phyloP scores from a whole-genome alignment of 1,140 invertebrate species.

The Ptiloglossa arizonensis region DNA sequence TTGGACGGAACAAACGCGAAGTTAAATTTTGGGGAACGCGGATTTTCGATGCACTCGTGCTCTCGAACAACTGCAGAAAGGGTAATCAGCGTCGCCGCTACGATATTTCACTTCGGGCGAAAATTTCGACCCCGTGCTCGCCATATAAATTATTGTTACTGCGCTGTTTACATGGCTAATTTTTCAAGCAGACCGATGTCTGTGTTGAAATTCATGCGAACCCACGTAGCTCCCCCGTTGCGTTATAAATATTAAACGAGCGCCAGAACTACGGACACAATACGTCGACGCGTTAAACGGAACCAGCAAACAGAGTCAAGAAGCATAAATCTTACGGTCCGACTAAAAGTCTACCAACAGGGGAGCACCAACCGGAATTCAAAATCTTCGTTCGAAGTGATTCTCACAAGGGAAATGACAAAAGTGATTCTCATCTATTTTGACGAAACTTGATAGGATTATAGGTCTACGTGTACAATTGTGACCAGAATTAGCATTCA shows the following conservation, averaged over 20 bases:
- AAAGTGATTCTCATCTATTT: too few relatives aligned
- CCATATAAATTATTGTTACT: not conserved
- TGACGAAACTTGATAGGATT: too few relatives aligned
- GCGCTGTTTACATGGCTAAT: slow-evolving; percentile 1
- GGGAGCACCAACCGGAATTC: too few relatives aligned
- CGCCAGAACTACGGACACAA: not conserved
- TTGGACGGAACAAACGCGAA: not conserved
- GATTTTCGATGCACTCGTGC: not conserved
- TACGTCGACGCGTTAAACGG: not conserved
- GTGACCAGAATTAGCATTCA: too few relatives aligned
- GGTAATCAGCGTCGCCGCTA: not conserved
- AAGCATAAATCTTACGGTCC: too few relatives aligned
- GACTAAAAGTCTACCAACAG: too few relatives aligned
- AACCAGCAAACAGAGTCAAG: too few relatives aligned
- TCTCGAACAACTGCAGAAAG: not conserved
- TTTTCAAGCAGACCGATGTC: not conserved
- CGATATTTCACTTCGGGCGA: slow-evolving; percentile 10
- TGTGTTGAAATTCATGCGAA: not conserved
- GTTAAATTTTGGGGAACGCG: not conserved
- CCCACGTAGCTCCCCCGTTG: too few relatives aligned
- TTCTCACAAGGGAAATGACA: too few relatives aligned
- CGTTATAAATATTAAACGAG: slow-evolving; percentile 2
- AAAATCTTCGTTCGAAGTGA: too few relatives aligned
- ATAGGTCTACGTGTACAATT: too few relatives aligned
- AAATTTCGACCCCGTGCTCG: not conserved